Base-by-base conservation (phyloP, 2,888 invertebrate genomes). In the Seira musarum region DNA sequence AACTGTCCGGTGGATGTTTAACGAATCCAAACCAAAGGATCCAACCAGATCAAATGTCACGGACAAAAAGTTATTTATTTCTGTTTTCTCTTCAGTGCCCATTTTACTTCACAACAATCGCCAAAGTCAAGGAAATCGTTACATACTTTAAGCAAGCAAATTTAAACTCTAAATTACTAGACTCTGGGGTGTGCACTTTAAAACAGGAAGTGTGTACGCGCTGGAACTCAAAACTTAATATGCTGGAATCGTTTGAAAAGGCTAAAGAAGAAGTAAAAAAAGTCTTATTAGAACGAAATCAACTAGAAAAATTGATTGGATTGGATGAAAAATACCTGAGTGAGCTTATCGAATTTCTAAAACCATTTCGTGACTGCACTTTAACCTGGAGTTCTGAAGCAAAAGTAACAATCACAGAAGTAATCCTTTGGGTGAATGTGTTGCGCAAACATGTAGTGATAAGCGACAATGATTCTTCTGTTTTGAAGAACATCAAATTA, bases 121-220 rank as follows among this genome's bases (percentile, higher is more conserved):
- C 10, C 1, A 17, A 1, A 24, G 24, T 79, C 1, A 78, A 78
- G 49, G 10, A 21, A 1, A 10, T 65, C 1, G 78, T 78, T 19
- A 35, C 63, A 19, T 71, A 70, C 57, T 71, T 78, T 46, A 78
- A 78, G 17, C n/a, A 19, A n/a, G 21, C 6, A 21, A 25, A 17
- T 19, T 25, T 21, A 5, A 69, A 68, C 17, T 46, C 13, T 1
- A 10, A 46, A 2, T 30, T 8, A 30, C 2, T 5, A 30, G 8
- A 30, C 2, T 30, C 3, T 30, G 30, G 30, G 8, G n/a, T n/a
- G n/a, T n/a, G 19, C 2, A 24, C 53, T 3, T 30, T 79, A 40
- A 79, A 79, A 19, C 72, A 78, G 25, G 78, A 78, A n/a, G 57
- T 64, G 5, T 30, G 30, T 30, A 6, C 15, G 19, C 49, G 78